A percentile compares a stretch with the other conserved stretches of the same genome.
These are phyloP conservation scores for Ptilonorhynchus violaceus DNA, from an alignment of 2,113 vertebrate genomes.

Conservation along the genomic window DNA sequence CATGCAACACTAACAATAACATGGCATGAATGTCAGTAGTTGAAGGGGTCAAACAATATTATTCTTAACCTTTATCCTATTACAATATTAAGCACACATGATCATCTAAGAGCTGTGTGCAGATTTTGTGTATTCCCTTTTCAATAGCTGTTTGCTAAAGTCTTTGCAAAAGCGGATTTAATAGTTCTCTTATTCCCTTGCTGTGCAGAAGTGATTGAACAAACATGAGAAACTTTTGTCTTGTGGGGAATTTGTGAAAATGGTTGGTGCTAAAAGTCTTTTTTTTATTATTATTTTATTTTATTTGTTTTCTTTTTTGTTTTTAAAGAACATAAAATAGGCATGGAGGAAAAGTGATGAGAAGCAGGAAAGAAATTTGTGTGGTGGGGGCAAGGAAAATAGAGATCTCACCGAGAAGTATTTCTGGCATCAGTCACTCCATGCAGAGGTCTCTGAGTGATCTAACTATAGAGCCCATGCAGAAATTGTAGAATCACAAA, in stretches of 20 bases:
- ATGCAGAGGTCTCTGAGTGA: background rate
- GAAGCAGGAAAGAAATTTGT: background rate
- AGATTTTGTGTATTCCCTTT: conserved; percentile 11
- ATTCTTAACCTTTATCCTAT: conserved; percentile 70
- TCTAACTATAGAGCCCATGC: background rate
- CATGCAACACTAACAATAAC: conserved; percentile 75
- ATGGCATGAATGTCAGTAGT: conserved; percentile 70
- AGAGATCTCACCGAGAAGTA: background rate
- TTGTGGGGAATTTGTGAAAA: background rate
- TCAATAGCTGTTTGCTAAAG: background rate
- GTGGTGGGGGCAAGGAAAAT: background rate
- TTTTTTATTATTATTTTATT: no score
- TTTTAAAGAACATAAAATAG: background rate
- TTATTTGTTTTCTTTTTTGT: background rate
- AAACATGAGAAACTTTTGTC: background rate
- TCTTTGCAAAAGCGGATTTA: background rate
- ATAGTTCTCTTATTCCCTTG: background rate
- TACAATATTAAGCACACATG: conserved; percentile 59
- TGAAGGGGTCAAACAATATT: conserved; percentile 72
- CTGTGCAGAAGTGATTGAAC: background rate
- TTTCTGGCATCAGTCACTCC: background rate
- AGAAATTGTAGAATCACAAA: background rate
- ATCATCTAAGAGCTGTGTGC: conserved; percentile 18
- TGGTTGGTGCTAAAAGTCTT: background rate
- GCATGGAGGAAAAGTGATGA: background rate